Evolutionary conservation across 2,888 invertebrate species (phyloP).

Genomic region (Palloptera scutellata): DNA sequence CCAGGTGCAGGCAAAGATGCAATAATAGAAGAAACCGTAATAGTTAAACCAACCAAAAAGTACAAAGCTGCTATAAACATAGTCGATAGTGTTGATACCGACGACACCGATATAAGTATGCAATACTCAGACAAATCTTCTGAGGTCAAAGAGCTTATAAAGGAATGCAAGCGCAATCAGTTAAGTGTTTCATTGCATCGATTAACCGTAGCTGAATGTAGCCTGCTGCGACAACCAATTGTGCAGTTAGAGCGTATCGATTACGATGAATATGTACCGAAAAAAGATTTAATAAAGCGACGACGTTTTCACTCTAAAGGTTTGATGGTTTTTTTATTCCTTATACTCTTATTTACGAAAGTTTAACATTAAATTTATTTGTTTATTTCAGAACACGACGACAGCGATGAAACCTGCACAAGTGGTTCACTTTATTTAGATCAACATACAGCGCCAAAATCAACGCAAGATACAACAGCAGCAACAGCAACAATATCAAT

Average conservation of each 20-base stretch:
- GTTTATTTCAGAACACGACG: constrained; percentile 28
- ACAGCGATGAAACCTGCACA: constrained; percentile 24
- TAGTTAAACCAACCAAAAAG: too few species aligned
- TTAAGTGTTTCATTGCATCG: constrained; percentile 24
- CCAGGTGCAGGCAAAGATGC: too few species aligned
- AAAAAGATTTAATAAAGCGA: constrained; percentile 24
- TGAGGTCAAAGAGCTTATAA: constrained; percentile 13
- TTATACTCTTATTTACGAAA: too few species aligned
- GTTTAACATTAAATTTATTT: too few species aligned
- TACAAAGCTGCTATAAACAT: too few species aligned
- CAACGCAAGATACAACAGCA: too few species aligned
- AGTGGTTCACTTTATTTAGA: too few species aligned
- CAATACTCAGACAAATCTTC: constrained; percentile 4
- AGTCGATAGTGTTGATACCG: background rate
- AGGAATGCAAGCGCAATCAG: constrained; percentile 20
- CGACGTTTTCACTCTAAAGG: constrained; percentile 29
- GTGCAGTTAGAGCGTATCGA: constrained; percentile 35
- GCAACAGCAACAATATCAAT: too few species aligned
- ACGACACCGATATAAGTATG: background rate
- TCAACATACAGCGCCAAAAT: too few species aligned
- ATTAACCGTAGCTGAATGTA: constrained; percentile 34
- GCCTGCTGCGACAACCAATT: constrained; percentile 39
- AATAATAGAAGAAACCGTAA: too few species aligned
- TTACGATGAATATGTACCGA: constrained; percentile 14
- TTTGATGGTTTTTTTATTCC: background rate